A percentile compares a stretch with the other conserved stretches of the same genome.
Evolutionary conservation across 2,888 invertebrate genomes (phyloP).

Genomic region (Clitarchus hookeri): DNA sequence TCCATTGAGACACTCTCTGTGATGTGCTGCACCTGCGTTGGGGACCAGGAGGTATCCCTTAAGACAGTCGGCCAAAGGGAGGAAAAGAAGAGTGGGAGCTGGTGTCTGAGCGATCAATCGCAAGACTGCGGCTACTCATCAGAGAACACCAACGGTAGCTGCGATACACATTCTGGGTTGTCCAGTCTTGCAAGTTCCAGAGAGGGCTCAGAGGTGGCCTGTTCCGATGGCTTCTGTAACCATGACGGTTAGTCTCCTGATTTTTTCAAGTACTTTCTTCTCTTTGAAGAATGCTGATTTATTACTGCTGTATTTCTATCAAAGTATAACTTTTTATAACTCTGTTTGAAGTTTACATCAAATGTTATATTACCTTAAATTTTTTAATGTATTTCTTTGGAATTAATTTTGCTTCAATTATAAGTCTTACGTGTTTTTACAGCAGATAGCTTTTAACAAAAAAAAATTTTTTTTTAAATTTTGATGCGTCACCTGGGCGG

Average conservation of each 20-base stretch:
- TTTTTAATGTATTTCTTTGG: no score
- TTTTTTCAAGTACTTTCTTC: not conserved
- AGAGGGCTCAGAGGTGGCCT: constrained; percentile 88
- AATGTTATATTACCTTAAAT: no score
- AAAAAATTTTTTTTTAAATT: no score
- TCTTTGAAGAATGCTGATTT: not conserved
- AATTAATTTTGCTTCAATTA: no score
- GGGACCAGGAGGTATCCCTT: not conserved
- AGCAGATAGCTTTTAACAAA: no score
- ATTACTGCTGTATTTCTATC: no score
- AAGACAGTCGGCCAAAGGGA: not conserved
- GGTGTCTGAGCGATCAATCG: constrained; percentile 70
- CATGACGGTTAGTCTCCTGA: constrained; percentile 60
- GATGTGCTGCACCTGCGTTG: not conserved
- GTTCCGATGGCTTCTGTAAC: constrained; percentile 86
- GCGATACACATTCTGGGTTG: constrained; percentile 68
- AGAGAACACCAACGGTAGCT: constrained; percentile 75
- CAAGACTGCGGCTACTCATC: constrained; percentile 90
- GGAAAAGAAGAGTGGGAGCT: constrained; percentile 55
- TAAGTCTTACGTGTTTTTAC: no score
- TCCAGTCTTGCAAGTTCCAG: constrained; percentile 84
- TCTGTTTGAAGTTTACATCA: no score
- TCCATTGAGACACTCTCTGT: not conserved
- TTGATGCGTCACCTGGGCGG: no score
- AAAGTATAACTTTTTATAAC: no score